Base-by-base conservation (phyloP, 2,888 invertebrate species). In the Caenorhabditis macrosperma region DNA sequence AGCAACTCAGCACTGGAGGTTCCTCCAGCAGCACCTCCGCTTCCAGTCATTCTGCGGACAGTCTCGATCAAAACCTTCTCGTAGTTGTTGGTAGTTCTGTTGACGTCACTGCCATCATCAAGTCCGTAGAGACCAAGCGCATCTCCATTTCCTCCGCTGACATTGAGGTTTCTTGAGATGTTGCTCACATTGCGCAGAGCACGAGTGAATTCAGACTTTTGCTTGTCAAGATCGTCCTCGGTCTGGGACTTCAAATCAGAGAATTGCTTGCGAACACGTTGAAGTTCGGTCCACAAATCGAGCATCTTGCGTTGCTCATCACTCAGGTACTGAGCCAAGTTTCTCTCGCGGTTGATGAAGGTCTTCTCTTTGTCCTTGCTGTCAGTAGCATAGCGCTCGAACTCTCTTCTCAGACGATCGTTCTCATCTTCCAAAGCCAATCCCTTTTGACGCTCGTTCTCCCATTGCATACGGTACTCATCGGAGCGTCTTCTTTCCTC, bases 251-350 rank as follows among this genome's bases (percentile, higher is more conserved):
- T 88, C 48, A 89, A 78, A 33, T 89, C 88, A 9, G 85, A 68
- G 46, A 90, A 89, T 63, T 90, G 90, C 59, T 87, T 88, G 35
- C 90, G 84, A 24, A 90, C 89, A 17, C 88, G 63, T 79, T 90
- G 89, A 59, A 90, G 82, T 66, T 90, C 90, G 44, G 87, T 87
- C 89, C 89, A 90, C 17, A 90, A 68, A 50, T 90, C 90, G 33
- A 90, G 78, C 88, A 90, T 90, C 64, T 90, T 90, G 67, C 88
- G 85, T 72, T 90, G 90, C 69, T 90, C 90, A 59, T 90, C 90
- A 35, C 86, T 86, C 44, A 90, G 79, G 59, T 90, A 89, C 55
- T 90, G 88, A 17, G 88, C 78, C 50, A 90, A 75, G 52, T 90
- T 90, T 52, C 78, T 75, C 26, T 90, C 88, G 41, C 87, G 82